Base-by-base conservation (phyloP, 2,888 invertebrate species). In the Leptinotarsa tumamoca region DNA sequence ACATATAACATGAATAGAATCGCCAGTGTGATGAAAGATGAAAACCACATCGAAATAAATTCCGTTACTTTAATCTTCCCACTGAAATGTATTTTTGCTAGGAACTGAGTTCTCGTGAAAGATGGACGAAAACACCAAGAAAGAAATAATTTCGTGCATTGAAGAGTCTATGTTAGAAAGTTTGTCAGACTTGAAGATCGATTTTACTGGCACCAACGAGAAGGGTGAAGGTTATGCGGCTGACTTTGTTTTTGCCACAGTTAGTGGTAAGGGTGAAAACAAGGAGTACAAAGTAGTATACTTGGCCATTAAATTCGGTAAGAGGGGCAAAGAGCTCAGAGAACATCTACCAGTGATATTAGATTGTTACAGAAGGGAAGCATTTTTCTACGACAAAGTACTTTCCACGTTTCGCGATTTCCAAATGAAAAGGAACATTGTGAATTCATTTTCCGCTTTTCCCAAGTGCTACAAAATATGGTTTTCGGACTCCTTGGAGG, bases 211-310 rank as follows among this genome's bases (percentile, higher is more conserved):
- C 14, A 58, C 58, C 10, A 58, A 21, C 23, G 56, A 68, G 21
- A 80, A 75, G 74, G 69, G 70, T 51, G 79, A 77, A 18, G 80
- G 80, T 1, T 77, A 72, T 61, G 61, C 77, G 15, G 80, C 77
- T 14, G 80, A 80, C 17, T 63, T 81, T 1, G 54, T 74, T 33
- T 80, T 81, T 52, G 76, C 76, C 14, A 79, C 69, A 23, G 76
- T 77, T 1, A 71, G 56, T 23, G 78, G 67, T 1, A 63, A 43
- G 14, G 63, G 63, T 14, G 4, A 51, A 5, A 52, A 71, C 14
- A 68, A 70, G 0, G 17, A 43, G 10, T 14, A 72, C 10, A 63
- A 69, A 23, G 66, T 68, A 33, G 71, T 76, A 17, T 21, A 76
- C 43, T 67, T 80, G 17, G 80, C 76, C 4, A 14, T 80, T 21